These are phyloP conservation scores for Amphiprion percula DNA, from an alignment of 2,113 vertebrate species.

Conservation along the genomic window DNA sequence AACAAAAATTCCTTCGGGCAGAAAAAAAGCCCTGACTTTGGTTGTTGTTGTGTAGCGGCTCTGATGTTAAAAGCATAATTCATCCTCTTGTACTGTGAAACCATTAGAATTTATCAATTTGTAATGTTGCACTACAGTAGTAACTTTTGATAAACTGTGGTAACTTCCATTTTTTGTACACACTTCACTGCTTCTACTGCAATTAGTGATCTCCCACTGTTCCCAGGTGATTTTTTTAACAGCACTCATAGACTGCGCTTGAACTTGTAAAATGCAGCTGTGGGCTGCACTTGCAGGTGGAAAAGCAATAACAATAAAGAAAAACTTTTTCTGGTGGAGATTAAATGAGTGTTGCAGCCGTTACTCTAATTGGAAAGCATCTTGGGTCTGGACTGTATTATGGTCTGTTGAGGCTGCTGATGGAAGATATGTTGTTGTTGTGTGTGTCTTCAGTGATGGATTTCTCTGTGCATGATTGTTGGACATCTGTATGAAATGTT, in stretches of 20 bases:
- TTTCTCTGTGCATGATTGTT: neutral
- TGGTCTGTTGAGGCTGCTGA: neutral
- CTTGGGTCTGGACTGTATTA: neutral
- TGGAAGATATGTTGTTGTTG: neutral
- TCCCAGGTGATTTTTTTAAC: conserved; percentile 18
- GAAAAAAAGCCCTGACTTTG: too few relatives aligned
- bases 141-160: neutral
- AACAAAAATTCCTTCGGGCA: too few relatives aligned
- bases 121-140: neutral
- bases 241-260: neutral
- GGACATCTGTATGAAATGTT: neutral
- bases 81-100: neutral
- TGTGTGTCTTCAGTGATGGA: neutral
- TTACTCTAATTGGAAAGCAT: conserved; percentile 8
- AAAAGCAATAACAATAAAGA: conserved; percentile 42
- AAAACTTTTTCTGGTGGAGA: conserved; percentile 12
- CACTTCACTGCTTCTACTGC: neutral
- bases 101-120: neutral
- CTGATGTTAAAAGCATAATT: conserved; percentile 9
- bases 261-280: conserved; percentile 1
- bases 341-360: conserved; percentile 15
- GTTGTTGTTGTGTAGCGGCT: neutral
- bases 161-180: conserved; percentile 8
- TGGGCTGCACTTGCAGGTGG: conserved; percentile 20
- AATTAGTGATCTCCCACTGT: conserved; percentile 1